Percentiles rank a stretch among this genome's conserved stretches.
Evolutionary conservation across 2,113 vertebrate genomes (phyloP).

Genomic region (Oryzias melastigma): DNA sequence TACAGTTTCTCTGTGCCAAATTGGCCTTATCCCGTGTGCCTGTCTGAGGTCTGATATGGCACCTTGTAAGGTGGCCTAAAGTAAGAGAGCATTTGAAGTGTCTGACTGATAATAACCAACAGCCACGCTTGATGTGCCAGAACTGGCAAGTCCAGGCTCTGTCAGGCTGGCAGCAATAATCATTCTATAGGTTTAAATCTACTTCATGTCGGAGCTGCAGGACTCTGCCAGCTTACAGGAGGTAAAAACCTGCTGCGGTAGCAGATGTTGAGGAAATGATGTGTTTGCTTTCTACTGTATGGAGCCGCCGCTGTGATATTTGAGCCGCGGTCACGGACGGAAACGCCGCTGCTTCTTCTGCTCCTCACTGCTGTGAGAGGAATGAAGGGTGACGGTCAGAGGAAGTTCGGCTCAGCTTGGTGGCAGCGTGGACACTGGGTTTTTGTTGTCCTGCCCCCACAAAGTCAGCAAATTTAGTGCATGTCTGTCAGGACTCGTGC

Average conservation of each 20-base stretch:
- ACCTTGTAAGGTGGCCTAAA: constrained; percentile 35
- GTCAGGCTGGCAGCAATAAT: constrained; percentile 41
- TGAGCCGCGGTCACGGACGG: constrained; percentile 21
- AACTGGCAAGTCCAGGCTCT: constrained; percentile 42
- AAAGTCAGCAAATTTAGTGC: constrained; percentile 3
- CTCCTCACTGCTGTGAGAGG: constrained; percentile 35
- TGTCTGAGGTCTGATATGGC: constrained; percentile 29
- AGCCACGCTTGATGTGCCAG: constrained; percentile 23
- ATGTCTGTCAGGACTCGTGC: no score
- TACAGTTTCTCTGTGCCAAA: constrained; percentile 42
- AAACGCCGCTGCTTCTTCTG: constrained; percentile 12
- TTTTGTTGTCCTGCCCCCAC: constrained; percentile 30
- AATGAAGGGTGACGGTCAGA: constrained; percentile 30
- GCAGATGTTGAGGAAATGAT: constrained; percentile 63
- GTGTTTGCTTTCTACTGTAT: constrained; percentile 18
- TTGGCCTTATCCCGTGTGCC: constrained; percentile 28
- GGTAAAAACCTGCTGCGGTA: constrained; percentile 49
- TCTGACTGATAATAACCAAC: constrained; percentile 40
- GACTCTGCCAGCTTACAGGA: constrained; percentile 42
- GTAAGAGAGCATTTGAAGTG: constrained; percentile 14
- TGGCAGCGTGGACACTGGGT: constrained; percentile 1
- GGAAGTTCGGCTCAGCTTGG: constrained; percentile 37
- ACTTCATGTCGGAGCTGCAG: constrained; percentile 35
- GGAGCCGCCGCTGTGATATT: constrained; percentile 28
- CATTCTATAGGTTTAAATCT: constrained; percentile 47